Evolutionary conservation across 2,113 vertebrate genomes (phyloP).

Genomic region (Rhinolophus sinicus): DNA sequence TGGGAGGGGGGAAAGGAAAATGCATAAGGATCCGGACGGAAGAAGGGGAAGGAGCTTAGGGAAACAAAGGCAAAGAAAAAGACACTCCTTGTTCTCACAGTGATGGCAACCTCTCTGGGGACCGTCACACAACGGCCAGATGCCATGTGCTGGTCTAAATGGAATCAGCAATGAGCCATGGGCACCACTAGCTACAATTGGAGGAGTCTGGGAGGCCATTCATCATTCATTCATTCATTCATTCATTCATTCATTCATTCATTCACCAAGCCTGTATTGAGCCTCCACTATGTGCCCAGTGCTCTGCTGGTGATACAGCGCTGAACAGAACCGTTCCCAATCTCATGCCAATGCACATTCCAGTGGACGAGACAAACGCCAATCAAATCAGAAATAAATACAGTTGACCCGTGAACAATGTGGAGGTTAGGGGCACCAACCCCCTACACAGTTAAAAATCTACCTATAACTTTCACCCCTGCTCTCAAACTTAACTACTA

Average conservation of each 20-base stretch:
- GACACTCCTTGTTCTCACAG: background rate
- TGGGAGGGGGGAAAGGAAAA: background rate
- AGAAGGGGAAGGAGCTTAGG: background rate
- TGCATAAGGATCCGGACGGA: background rate
- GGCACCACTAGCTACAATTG: background rate
- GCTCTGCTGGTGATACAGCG: rapidly evolving
- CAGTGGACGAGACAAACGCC: background rate
- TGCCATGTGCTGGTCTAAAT: background rate
- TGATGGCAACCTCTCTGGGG: rapidly evolving
- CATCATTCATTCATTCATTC: background rate
- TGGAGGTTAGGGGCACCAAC: background rate
- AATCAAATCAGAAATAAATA: background rate
- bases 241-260: background rate
- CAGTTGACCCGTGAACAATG: background rate
- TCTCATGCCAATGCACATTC: rapidly evolving
- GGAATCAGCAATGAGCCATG: too few species aligned
- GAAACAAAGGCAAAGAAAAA: background rate
- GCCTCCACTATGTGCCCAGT: rapidly evolving
- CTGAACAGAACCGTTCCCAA: background rate
- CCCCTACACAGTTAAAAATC: background rate
- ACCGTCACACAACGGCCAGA: rapidly evolving
- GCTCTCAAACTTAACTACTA: background rate
- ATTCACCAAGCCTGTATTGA: background rate
- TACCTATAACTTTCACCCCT: too few species aligned
- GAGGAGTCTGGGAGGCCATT: background rate